A percentile compares a stretch with the other conserved stretches of the same genome.
These are phyloP conservation scores for Phataginus tetradactyla DNA, from an alignment of 2,797 vertebrate species.

Conservation along the genomic window DNA sequence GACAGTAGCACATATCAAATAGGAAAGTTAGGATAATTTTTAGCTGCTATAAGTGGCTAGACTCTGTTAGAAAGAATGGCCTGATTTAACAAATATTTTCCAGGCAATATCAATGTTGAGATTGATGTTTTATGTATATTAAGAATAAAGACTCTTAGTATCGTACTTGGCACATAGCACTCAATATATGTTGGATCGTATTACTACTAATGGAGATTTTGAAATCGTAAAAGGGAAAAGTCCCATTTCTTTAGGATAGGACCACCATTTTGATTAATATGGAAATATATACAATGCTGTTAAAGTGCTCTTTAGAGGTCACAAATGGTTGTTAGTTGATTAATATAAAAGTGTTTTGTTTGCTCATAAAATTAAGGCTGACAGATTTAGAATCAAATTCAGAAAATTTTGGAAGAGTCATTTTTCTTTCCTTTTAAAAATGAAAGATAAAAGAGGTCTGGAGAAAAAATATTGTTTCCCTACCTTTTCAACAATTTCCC, in stretches of 20 bases:
- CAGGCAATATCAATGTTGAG: not conserved
- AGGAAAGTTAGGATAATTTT: conserved; percentile 51
- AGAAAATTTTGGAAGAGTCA: conserved; percentile 10
- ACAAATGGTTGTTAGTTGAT: conserved; percentile 20
- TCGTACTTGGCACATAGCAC: not conserved
- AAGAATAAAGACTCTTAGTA: conserved; percentile 7
- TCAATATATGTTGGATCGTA: conserved; percentile 23
- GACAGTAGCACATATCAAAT: conserved; percentile 43
- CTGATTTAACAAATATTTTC: conserved; percentile 49
- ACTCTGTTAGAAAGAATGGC: conserved; percentile 2
- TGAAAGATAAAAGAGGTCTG: not conserved
- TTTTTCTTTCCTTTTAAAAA: not conserved
- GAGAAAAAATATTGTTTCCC: not conserved
- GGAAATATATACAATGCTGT: conserved; percentile 37
- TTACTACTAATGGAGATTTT: conserved; percentile 34
- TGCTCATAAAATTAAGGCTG: not conserved
- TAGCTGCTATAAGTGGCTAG: conserved; percentile 9
- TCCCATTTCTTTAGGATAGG: not conserved
- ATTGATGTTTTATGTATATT: conserved; percentile 37
- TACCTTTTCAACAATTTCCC: not conserved
- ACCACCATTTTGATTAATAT: conserved; percentile 9
- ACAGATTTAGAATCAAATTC: conserved; percentile 28
- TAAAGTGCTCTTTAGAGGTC: not conserved
- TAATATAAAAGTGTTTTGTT: conserved; percentile 18
- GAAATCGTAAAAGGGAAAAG: not conserved